A percentile compares a stretch with the other conserved stretches of the same genome.
Evolutionary conservation across 2,888 invertebrate species (phyloP).

Genomic region (Temnothorax rugatulus): DNA sequence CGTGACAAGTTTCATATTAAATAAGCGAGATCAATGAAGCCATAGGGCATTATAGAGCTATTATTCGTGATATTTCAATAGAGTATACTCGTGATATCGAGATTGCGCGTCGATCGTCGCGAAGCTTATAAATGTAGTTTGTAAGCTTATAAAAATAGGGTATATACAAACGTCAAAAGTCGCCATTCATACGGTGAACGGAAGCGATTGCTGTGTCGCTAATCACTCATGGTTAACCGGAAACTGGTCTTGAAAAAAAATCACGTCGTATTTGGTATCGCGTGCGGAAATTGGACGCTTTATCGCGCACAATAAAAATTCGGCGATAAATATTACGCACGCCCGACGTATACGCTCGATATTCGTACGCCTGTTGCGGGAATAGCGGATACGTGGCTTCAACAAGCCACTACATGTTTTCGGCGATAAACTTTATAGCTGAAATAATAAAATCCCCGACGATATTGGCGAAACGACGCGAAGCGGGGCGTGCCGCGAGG

Average conservation of each 20-base stretch:
- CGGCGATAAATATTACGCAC: slow-evolving; percentile 57
- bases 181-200: not conserved
- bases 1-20: not conserved
- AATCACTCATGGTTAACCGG: slow-evolving; percentile 19
- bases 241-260: slow-evolving; percentile 37
- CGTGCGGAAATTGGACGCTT: slow-evolving; percentile 33
- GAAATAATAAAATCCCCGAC: slow-evolving; percentile 64
- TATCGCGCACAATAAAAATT: slow-evolving; percentile 62
- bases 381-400: slow-evolving; percentile 9
- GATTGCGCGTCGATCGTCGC: slow-evolving; percentile 10
- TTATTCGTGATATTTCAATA: not conserved
- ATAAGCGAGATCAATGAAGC: not conserved
- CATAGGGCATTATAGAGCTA: not conserved
- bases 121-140: not conserved
- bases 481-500: slow-evolving; percentile 12
- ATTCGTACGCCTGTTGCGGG: slow-evolving; percentile 17
- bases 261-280: slow-evolving; percentile 41
- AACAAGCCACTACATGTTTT: slow-evolving; percentile 38
- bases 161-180: not conserved
- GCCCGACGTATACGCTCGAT: not conserved
- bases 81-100: not conserved
- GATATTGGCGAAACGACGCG: slow-evolving; percentile 21
- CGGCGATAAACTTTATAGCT: slow-evolving; percentile 61
- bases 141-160: not conserved
- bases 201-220: not conserved